Evolutionary conservation across 2,113 vertebrate genomes (phyloP).

Genomic region (Hyaena hyaena): DNA sequence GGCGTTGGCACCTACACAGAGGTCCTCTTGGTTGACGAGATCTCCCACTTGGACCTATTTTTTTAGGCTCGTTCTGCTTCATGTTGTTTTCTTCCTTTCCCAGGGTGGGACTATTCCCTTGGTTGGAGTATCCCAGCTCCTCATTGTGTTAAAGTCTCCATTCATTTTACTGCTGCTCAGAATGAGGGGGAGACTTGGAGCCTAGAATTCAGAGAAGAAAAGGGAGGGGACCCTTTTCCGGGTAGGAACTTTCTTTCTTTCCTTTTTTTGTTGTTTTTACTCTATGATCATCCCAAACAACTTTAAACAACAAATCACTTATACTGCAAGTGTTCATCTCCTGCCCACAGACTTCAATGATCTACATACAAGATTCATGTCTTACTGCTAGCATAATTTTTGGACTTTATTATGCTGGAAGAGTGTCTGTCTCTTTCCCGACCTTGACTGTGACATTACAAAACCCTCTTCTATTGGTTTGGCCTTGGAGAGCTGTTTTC

Average conservation of each 20-base stretch:
- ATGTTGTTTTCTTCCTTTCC: neutral
- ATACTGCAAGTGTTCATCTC: conserved; percentile 25
- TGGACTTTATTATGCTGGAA: conserved; percentile 45
- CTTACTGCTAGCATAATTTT: conserved; percentile 32
- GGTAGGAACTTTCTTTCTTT: neutral
- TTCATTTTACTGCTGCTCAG: neutral
- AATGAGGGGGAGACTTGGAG: neutral
- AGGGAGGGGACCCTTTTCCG: neutral
- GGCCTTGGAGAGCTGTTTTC: conserved; percentile 34
- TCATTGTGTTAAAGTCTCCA: neutral
- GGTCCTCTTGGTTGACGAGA: neutral
- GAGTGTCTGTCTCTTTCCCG: conserved; percentile 52
- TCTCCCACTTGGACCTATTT: neutral
- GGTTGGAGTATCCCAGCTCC: neutral
- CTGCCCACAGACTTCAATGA: neutral
- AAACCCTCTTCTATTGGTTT: conserved; percentile 4
- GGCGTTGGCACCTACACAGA: rapidly evolving
- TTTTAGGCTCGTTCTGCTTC: neutral
- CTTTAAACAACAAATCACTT: neutral
- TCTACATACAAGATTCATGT: neutral
- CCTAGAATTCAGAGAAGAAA: neutral
- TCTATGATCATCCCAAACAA: neutral
- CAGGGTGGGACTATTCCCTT: neutral
- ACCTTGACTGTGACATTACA: conserved; percentile 56
- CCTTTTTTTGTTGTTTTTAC: conserved; percentile 18